These are phyloP conservation scores for Eustalomyia histrio DNA, from an alignment of 2,888 invertebrate genomes.

Conservation along the genomic window DNA sequence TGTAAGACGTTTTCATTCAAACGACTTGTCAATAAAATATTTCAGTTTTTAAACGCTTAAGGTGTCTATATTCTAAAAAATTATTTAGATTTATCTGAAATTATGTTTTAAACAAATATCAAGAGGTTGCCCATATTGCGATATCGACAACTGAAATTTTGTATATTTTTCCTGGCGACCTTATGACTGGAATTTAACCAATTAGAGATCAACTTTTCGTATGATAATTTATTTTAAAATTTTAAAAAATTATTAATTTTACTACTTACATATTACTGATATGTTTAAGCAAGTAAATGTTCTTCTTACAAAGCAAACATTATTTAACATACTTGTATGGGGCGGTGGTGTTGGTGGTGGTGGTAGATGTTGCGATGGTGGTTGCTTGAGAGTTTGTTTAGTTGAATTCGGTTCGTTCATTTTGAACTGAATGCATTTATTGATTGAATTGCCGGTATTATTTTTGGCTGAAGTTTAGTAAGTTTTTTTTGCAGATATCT, in stretches of 20 bases:
- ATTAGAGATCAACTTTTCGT: too few relatives aligned
- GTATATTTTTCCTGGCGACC: too few relatives aligned
- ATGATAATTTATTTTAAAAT: too few relatives aligned
- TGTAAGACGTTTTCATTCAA: too few relatives aligned
- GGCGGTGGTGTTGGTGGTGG: conserved; percentile 41
- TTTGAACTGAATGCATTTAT: conserved; percentile 53
- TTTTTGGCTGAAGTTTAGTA: conserved; percentile 23
- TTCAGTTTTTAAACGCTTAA: too few relatives aligned
- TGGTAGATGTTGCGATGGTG: conserved; percentile 19
- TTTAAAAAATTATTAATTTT: neutral
- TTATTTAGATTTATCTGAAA: too few relatives aligned
- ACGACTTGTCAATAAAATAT: too few relatives aligned
- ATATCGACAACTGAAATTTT: too few relatives aligned
- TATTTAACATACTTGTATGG: conserved; percentile 23
- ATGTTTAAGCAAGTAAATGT: conserved; percentile 39
- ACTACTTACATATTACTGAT: neutral
- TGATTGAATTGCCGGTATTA: conserved; percentile 51
- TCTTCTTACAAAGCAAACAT: conserved; percentile 47
- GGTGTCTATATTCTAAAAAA: too few relatives aligned
- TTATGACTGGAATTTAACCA: too few relatives aligned
- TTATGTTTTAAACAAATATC: too few relatives aligned
- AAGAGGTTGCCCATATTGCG: too few relatives aligned
- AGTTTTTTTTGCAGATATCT: conserved; percentile 29
- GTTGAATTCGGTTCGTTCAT: conserved; percentile 44
- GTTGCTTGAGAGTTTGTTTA: conserved; percentile 27